Percentiles rank a stretch among this genome's conserved stretches.
These are phyloP conservation scores for Dasysyrphus tricinctus DNA, from an alignment of 2,888 invertebrate species.

Conservation along the genomic window DNA sequence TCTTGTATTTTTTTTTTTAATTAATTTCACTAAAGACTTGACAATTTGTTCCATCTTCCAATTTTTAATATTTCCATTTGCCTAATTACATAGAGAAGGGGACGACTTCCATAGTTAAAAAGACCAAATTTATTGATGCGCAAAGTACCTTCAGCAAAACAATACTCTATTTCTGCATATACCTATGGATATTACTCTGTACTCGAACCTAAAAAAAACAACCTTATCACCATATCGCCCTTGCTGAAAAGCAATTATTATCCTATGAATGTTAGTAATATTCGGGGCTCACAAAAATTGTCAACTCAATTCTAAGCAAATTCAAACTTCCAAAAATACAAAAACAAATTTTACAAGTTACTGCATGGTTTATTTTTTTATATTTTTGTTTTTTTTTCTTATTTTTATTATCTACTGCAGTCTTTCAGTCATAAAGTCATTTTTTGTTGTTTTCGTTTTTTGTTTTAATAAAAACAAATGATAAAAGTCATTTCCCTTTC, in stretches of 20 bases:
- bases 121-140: conserved; percentile 54
- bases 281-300: conserved; percentile 7
- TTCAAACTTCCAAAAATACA: conserved; percentile 23
- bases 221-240: conserved; percentile 26
- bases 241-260: conserved; percentile 48
- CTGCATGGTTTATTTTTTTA: neutral
- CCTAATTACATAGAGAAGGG: conserved; percentile 34
- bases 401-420: conserved; percentile 12
- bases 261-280: conserved; percentile 20
- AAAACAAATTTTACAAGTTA: conserved; percentile 8
- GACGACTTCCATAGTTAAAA: neutral
- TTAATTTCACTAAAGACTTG: neutral
- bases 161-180: neutral
- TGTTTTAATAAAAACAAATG: conserved; percentile 64
- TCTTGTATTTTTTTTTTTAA: neutral
- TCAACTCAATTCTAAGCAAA: conserved; percentile 28
- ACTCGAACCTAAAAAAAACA: no score
- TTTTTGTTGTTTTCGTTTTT: conserved; percentile 23
- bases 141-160: conserved; percentile 28
- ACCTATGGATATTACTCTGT: no score
- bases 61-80: conserved; percentile 29
- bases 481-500: conserved; percentile 65
- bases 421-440: conserved; percentile 47
- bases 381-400: neutral
- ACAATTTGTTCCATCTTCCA: neutral